These are phyloP conservation scores for Philereme vetulata DNA, from an alignment of 2,888 invertebrate species.

Conservation along the genomic window DNA sequence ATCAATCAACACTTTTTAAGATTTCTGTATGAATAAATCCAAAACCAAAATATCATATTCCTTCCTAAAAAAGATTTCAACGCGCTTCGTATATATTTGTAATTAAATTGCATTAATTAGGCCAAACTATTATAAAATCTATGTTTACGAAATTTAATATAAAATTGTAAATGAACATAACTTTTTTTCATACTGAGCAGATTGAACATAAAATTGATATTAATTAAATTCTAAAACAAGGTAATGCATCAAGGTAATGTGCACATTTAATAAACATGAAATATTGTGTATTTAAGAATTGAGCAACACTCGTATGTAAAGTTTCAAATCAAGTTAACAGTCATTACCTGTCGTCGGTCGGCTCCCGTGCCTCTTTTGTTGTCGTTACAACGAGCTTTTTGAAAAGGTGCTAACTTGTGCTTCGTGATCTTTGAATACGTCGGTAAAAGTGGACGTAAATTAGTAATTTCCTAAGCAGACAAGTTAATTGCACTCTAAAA, in stretches of 20 bases:
- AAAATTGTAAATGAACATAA: no score
- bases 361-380: conserved; percentile 24
- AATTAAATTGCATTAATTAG: no score
- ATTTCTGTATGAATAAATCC: conserved; percentile 16
- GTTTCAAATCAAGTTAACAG: conserved; percentile 35
- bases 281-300: conserved; percentile 8
- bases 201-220: no score
- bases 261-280: conserved; percentile 8
- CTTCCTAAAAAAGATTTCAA: conserved; percentile 28
- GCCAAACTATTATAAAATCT: no score
- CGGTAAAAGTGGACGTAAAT: conserved; percentile 67
- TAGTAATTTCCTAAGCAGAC: conserved; percentile 62
- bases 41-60: conserved; percentile 3
- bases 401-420: conserved; percentile 71
- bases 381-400: conserved; percentile 51
- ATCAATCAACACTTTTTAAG: conserved; percentile 36
- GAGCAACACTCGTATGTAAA: conserved; percentile 8
- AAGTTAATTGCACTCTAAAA: conserved; percentile 49
- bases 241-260: not conserved
- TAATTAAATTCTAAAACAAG: conserved; percentile 7
- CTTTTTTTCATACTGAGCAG: no score
- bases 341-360: conserved; percentile 23
- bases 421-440: conserved; percentile 71
- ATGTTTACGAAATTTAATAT: no score
- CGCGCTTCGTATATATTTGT: conserved; percentile 1